Evolutionary conservation across 2,888 invertebrate genomes (phyloP).

Genomic region (Thymelicus acteon): DNA sequence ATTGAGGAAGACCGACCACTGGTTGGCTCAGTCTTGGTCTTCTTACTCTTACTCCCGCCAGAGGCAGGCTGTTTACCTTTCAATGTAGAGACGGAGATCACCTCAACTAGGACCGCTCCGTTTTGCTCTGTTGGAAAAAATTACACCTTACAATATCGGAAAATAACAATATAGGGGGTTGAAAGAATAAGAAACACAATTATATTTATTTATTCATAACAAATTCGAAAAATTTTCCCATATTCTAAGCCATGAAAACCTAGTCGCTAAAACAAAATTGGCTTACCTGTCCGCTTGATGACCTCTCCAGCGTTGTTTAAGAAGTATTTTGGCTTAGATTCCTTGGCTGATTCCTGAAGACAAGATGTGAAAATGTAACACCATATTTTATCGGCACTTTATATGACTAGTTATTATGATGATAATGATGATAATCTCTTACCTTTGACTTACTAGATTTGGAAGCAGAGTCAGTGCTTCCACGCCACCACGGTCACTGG

Average conservation of each 20-base stretch:
- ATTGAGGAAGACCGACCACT: constrained; percentile 73
- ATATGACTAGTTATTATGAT: too few species aligned
- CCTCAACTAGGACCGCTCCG: constrained; percentile 71
- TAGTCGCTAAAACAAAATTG: background rate
- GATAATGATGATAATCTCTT: constrained; percentile 2
- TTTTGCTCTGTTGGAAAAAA: constrained; percentile 64
- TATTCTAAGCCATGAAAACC: background rate
- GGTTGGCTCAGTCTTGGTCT: constrained; percentile 74
- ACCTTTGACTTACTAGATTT: constrained; percentile 83
- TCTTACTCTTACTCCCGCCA: constrained; percentile 78
- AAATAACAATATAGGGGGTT: too few species aligned
- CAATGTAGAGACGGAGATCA: constrained; percentile 74
- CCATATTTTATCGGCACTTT: too few species aligned
- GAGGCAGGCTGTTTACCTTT: constrained; percentile 81
- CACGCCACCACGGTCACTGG: constrained; percentile 86
- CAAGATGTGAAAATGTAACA: constrained; percentile 9
- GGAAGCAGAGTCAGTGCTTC: constrained; percentile 83
- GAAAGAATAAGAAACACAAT: too few species aligned
- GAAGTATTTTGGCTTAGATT: constrained; percentile 78
- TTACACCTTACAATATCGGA: background rate
- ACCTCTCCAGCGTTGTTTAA: constrained; percentile 82
- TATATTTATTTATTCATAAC: too few species aligned
- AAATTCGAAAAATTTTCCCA: background rate
- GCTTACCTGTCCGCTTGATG: constrained; percentile 75
- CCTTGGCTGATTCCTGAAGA: constrained; percentile 76